Percentiles rank a stretch among this genome's conserved stretches.
phyloP scores from a whole-genome alignment of 1,140 invertebrate species.

The Colletes gigas region DNA sequence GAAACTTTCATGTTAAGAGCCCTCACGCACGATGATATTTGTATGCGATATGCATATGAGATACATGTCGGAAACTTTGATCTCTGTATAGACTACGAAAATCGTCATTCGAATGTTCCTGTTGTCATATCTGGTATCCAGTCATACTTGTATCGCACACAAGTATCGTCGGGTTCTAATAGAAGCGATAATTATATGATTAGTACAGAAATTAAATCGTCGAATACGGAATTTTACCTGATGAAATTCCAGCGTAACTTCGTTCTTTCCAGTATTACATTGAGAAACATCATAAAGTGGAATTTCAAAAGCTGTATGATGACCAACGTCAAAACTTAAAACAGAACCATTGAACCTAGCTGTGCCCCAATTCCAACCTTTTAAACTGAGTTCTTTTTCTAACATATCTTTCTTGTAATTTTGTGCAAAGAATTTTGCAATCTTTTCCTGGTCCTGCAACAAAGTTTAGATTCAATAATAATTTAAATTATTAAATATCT shows the following conservation, averaged over 20 bases:
- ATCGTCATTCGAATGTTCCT: too few species aligned
- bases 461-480: not conserved
- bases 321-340: constrained; percentile 95
- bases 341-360: constrained; percentile 96
- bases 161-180: too few species aligned
- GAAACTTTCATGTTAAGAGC: not conserved
- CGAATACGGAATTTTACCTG: constrained; percentile 82
- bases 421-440: constrained; percentile 91
- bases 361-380: constrained; percentile 99
- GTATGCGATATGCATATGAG: too few species aligned
- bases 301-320: constrained; percentile 96
- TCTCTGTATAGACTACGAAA: too few species aligned
- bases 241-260: constrained; percentile 99
- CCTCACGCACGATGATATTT: too few species aligned
- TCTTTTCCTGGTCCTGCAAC: constrained; percentile 88
- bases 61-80: too few species aligned
- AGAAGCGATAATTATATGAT: too few species aligned
- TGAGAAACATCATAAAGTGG: constrained; percentile 97
- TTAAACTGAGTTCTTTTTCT: constrained; percentile 95
- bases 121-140: too few species aligned
- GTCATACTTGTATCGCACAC: too few species aligned
- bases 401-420: constrained; percentile 93
- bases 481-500: not conserved
- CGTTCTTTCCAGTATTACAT: constrained; percentile 98
- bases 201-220: not conserved